Conservation (phyloP, 2,113 vertebrate species). For the Calonectris borealis region DNA sequence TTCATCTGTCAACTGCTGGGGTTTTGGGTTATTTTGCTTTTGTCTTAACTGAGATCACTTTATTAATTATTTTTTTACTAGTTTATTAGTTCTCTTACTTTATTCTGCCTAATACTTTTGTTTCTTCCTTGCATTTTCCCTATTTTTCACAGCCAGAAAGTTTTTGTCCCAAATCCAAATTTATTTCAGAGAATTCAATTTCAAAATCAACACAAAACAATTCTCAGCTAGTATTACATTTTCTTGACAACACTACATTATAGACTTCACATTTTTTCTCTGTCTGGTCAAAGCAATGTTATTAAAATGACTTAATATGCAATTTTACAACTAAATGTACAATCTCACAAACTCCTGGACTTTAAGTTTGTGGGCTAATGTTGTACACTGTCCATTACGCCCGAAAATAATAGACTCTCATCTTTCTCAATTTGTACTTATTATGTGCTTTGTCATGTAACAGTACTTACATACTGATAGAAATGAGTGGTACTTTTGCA, state of each 20-base stretch:
- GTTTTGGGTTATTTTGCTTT: background rate
- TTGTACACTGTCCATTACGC: background rate
- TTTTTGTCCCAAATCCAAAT: background rate
- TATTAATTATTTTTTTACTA: background rate
- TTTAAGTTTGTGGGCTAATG: background rate
- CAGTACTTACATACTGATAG: background rate
- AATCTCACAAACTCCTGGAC: background rate
- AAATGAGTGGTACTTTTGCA: background rate
- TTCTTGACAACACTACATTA: background rate
- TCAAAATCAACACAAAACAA: background rate
- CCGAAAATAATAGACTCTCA: background rate
- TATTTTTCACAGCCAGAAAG: background rate
- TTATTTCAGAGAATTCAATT: background rate
- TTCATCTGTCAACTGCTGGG: background rate
- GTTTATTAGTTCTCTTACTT: background rate
- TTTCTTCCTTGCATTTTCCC: background rate
- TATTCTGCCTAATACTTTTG: background rate
- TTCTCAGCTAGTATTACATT: background rate
- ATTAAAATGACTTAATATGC: background rate
- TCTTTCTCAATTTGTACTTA: background rate
- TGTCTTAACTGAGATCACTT: background rate
- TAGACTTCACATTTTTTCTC: background rate
- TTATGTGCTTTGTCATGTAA: background rate
- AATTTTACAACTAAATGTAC: background rate
- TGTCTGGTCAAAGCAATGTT: background rate